Evolutionary conservation across 2,888 invertebrate genomes (phyloP).

Genomic region (Drosophila kokeensis): DNA sequence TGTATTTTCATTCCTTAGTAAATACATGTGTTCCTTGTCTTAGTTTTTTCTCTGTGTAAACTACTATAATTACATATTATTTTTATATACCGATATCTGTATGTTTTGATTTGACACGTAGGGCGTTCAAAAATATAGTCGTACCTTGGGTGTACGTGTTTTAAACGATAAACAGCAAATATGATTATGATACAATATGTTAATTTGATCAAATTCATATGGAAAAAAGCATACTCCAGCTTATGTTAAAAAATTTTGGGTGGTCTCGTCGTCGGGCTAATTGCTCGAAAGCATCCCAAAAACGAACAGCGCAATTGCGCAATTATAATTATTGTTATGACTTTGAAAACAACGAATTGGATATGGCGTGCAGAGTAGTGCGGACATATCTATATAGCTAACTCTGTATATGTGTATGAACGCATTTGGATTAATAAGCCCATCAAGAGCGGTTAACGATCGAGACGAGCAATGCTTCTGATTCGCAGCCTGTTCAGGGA

Average conservation of each 20-base stretch:
- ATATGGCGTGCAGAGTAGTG: background rate
- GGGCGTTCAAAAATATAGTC: slow-evolving; percentile 13
- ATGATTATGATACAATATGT: slow-evolving; percentile 38
- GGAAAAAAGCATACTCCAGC: background rate
- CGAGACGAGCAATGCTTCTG: slow-evolving; percentile 26
- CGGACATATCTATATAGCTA: slow-evolving; percentile 4
- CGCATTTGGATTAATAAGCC: slow-evolving; percentile 38
- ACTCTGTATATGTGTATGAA: background rate
- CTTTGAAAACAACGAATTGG: slow-evolving; percentile 33
- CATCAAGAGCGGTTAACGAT: slow-evolving; percentile 28
- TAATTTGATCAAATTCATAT: slow-evolving; percentile 27
- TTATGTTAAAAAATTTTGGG: background rate
- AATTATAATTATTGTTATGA: slow-evolving; percentile 34
- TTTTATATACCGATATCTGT: background rate
- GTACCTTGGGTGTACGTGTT: slow-evolving; percentile 52
- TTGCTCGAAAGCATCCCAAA: slow-evolving; percentile 4
- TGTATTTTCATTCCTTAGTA: background rate
- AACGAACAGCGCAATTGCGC: slow-evolving; percentile 18
- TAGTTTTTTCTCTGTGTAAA: background rate
- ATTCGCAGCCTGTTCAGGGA: slow-evolving; percentile 18
- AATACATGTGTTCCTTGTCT: background rate
- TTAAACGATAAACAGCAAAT: slow-evolving; percentile 11
- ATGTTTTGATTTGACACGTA: slow-evolving; percentile 35
- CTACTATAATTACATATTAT: background rate
- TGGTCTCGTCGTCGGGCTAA: slow-evolving; percentile 11